Base-by-base conservation (phyloP, 2,113 vertebrate species). In the Neolamprologus cancellatus region DNA sequence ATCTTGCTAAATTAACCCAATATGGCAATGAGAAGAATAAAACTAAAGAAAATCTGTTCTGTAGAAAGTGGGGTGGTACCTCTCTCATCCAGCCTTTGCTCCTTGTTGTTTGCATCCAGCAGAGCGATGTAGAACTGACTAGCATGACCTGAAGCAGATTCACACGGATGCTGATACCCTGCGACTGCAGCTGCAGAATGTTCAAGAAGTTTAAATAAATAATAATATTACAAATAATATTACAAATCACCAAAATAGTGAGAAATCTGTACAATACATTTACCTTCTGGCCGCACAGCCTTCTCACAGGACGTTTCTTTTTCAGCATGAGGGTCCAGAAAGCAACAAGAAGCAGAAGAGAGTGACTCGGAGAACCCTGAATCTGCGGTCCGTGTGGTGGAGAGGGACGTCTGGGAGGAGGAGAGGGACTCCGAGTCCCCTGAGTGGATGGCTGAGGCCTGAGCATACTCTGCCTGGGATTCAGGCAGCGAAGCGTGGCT, bases 11-110 rank as follows among this genome's bases (percentile, higher is more conserved):
- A 30, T 28, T 36, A 25, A 41, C 6, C 78, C 7, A 81, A 32
- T 76, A n/a, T 50, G 41, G 44, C 41, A n/a, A 46, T 32, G 28
- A 30, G 11, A n/a, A 25, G 3, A 30, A 28, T 30, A 44, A 18
- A 11, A 80, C 25, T 12, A 11, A 41, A 5, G 12, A 52, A 83
- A 30, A 52, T 14, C 8, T 61, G 7, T 10, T 30, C 4, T 5
- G 7, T 9, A 12, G 34, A 5, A 14, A 5, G 9, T 20, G 4
- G 55, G 36, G 1, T 17, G 4, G 1, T 88, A 99, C 99, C 98
- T 97, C 95, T 99, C 82, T 99, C 99, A 89, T 99, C 98, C 88
- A 99, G 95, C 91, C 97, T 97, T 84, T 97, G 95, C 66, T 99
- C 99, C 92, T 98, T 97, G 93, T 94, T 97, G 86, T 95, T 94